Evolutionary conservation across 2,113 vertebrate species (phyloP).

Genomic region (Serinus canaria): DNA sequence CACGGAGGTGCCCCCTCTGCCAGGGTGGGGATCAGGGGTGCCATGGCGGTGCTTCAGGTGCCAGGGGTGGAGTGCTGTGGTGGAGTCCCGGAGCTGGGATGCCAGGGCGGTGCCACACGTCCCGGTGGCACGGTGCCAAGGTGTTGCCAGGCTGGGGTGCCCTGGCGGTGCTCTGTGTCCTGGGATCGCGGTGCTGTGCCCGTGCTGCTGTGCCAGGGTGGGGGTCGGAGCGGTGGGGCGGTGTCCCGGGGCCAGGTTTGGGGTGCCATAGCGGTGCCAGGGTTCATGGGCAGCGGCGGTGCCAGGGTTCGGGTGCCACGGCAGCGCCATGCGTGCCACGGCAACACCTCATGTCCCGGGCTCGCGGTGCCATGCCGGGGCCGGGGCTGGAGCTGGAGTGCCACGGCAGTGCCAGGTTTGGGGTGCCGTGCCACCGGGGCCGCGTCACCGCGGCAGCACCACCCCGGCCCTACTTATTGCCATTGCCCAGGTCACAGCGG

Average conservation of each 20-base stretch:
- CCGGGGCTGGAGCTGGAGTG: not conserved
- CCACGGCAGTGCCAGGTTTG: accelerated
- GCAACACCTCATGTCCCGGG: too few relatives aligned
- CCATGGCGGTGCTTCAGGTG: accelerated
- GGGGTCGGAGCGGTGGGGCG: not conserved
- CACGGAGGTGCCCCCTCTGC: accelerated
- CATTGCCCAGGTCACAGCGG: not conserved
- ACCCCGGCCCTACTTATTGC: not conserved
- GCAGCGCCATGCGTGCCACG: not conserved
- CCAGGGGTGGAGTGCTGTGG: not conserved
- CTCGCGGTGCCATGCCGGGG: not conserved
- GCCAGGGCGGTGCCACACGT: too few relatives aligned
- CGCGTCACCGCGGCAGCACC: too few relatives aligned
- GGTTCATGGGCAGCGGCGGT: not conserved
- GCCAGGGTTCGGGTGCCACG: not conserved
- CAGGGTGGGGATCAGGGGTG: not conserved
- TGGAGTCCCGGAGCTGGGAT: accelerated
- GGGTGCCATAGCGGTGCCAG: not conserved
- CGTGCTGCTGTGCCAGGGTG: not conserved
- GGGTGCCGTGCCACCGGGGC: not conserved
- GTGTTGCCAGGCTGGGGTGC: not conserved
- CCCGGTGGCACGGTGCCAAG: not conserved
- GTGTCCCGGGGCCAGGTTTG: accelerated
- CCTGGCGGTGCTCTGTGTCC: accelerated
- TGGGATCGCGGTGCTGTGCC: accelerated